Base-by-base conservation (phyloP, 1,140 invertebrate species). In the Meloidogyne floridensis region DNA sequence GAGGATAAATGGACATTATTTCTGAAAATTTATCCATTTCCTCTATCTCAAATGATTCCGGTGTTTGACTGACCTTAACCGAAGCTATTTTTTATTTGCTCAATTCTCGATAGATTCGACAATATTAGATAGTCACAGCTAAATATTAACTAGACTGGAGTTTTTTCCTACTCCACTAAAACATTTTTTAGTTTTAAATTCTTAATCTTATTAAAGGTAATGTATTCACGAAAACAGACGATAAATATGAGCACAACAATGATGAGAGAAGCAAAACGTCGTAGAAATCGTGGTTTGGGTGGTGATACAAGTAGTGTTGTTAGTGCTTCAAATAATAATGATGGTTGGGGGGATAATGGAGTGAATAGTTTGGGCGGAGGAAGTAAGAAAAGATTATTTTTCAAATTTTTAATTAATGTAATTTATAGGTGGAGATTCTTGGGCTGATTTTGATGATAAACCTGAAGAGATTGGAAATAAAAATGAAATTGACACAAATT, bases 221-320 rank as follows among this genome's bases (percentile, higher is more conserved):
- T 65, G 6, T 65, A 13, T 8, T 15, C 59, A n/a, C 10, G n/a
- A 15, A 65, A n/a, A 65, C 59, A 65, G 18, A 65, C 59, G n/a
- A 65, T 65, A n/a, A 65, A 65, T n/a, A 6, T 65, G 3, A 65
- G 59, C n/a, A 65, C n/a, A 6, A n/a, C 4, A 5, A 65, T 65
- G 59, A n/a, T 65, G 59, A 65, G n/a, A n/a, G 59, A 65, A 65
- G 59, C 59, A 65, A 65, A n/a, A 65, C 59, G 59, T n/a, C 59
- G 59, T 65, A 65, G 59, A n/a, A 65, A 65, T 8, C n/a, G 10
- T n/a, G 59, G 59, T 65, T 15, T 65, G 7, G 59, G 59, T 13
- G 59, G 59, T n/a, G 59, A 65, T 8, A n/a, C 59, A n/a, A n/a
- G 13, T 13, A 65, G 59, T 18, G n/a, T 65, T 65, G 4, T n/a